These are phyloP conservation scores for Cirrhinus molitorella DNA, from an alignment of 2,797 vertebrate genomes.

Conservation along the genomic window DNA sequence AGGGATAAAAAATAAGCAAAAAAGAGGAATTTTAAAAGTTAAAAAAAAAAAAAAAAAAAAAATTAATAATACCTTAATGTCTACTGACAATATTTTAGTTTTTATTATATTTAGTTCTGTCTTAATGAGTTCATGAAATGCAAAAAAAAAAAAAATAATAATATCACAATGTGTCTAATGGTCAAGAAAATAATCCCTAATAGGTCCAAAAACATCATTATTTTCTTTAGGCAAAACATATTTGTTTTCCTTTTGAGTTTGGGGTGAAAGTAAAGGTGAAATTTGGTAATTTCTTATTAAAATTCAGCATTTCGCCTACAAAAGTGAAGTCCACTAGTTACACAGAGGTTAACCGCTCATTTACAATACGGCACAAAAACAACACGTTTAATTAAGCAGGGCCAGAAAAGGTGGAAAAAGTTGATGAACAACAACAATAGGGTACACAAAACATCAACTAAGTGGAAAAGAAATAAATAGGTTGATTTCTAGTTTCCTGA, in stretches of 20 bases:
- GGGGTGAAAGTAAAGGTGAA: not conserved
- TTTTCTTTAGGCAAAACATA: not conserved
- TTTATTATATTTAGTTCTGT: too few species aligned
- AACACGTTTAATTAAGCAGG: not conserved
- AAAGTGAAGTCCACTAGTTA: not conserved
- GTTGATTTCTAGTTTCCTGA: not conserved
- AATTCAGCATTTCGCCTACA: not conserved
- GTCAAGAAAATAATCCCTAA: not conserved
- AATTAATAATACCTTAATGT: too few species aligned
- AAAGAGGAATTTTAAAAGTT: too few species aligned
- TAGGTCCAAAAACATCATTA: not conserved
- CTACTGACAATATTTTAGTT: too few species aligned
- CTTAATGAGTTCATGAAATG: not conserved
- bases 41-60: too few species aligned
- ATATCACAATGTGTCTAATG: not conserved
- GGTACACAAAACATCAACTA: not conserved
- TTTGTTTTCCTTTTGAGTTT: not conserved
- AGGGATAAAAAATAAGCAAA: too few species aligned
- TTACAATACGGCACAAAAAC: not conserved
- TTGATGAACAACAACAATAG: not conserved
- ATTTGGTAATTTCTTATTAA: not conserved
- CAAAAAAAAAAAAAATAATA: not conserved
- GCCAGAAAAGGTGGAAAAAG: not conserved
- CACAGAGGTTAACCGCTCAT: not conserved
- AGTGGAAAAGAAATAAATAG: not conserved